phyloP scores from a whole-genome alignment of 2,113 vertebrate species.

The Rostratula benghalensis region DNA sequence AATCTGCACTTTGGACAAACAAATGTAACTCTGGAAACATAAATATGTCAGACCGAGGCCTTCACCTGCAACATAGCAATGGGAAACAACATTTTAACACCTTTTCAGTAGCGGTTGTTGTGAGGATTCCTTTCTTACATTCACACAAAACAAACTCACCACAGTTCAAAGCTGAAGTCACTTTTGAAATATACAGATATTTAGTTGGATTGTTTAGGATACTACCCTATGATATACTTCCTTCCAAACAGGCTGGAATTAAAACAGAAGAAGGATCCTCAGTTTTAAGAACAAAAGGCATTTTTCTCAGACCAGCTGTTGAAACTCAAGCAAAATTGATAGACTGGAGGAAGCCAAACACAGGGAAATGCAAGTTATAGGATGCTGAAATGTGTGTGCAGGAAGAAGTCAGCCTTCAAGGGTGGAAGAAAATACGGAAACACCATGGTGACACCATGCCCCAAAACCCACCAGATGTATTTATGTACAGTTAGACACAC shows the following conservation, averaged over 20 bases:
- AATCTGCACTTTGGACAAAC: neutral
- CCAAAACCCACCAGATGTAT: accelerated
- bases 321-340: neutral
- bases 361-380: neutral
- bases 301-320: neutral
- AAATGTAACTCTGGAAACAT: neutral
- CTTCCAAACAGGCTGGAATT: neutral
- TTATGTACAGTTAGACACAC: neutral
- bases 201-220: neutral
- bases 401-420: neutral
- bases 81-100: neutral
- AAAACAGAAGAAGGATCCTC: neutral
- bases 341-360: neutral
- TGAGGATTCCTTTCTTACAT: neutral
- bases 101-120: neutral
- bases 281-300: neutral
- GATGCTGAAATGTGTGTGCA: neutral
- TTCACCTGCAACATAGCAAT: neutral
- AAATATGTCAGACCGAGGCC: neutral
- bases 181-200: neutral
- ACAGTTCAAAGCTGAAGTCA: neutral
- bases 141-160: neutral
- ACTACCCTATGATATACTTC: neutral
- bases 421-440: neutral
- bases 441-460: neutral